Base-by-base conservation (phyloP, 2,113 vertebrate species). In the Malurus melanocephalus region DNA sequence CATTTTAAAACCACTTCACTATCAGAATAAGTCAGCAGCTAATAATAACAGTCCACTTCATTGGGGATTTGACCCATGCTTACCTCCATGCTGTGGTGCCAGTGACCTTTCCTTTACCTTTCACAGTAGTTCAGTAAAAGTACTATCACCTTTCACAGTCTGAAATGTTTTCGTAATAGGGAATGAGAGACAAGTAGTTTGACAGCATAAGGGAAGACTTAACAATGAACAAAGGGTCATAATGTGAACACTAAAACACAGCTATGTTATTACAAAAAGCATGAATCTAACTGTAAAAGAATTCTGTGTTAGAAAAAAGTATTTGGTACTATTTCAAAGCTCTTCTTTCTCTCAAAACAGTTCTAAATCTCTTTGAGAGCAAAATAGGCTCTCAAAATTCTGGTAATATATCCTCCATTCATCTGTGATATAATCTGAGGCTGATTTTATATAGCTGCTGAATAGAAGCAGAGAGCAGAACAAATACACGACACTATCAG, bases 1-100 rank as follows among this genome's bases (percentile, higher is more conserved):
- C 18, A 72, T 33, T 88, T 94, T 64, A 79, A 90, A 90, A 80
- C 33, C 21, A 35, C 38, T 62, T 23, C 13, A 24, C 40, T 65
- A 40, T 32, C 27, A 35, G n/a, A 84, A 9, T 53, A 69, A 81
- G 57, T 89, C 67, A 91, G 49, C 43, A 85, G 59, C 81, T 90
- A 91, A 88, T 88, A 89, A 94, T 86, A 94, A n/a, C 74, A 61
- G 28, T 18, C 38, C 30, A 18, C 46, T 84, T 90, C 62, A 76
- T 3, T 55, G 52, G 66, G 80, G 52, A 90, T 62, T 7, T 0
- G 7, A 55, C 42, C 26, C 4, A 3, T 75, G 24, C 30, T 28
- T 84, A 52, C 16, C 21, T 80, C 40, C 3, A 1, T 12, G 16
- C 22, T 65, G 30, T 42, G 59, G 28, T 85, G 65, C 12, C 11